A percentile compares a stretch with the other conserved stretches of the same genome.
phyloP scores from a whole-genome alignment of 2,113 vertebrate species.

The Cyanoliseus patagonus region DNA sequence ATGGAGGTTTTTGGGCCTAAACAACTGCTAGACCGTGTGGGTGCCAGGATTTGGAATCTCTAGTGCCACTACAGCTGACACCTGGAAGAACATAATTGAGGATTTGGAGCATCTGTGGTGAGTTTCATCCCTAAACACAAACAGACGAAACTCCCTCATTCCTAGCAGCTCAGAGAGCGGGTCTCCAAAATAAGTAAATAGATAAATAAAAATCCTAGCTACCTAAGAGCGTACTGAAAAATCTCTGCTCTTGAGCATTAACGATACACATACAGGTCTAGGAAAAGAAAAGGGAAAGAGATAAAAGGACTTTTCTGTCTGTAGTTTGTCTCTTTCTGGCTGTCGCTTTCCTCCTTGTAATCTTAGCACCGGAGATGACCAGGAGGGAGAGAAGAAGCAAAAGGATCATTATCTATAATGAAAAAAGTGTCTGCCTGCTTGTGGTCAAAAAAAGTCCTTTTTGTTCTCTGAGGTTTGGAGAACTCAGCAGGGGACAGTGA shows the following conservation, averaged over 20 bases:
- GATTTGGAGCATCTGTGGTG: neutral
- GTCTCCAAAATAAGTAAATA: neutral
- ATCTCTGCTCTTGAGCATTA: neutral
- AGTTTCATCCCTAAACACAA: constrained; percentile 27
- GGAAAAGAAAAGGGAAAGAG: neutral
- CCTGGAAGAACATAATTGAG: constrained; percentile 11
- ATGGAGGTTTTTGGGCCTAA: neutral
- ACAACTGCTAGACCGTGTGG: neutral
- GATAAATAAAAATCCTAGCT: neutral
- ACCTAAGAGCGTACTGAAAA: neutral
- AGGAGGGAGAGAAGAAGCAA: neutral
- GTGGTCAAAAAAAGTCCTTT: neutral
- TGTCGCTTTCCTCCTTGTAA: neutral
- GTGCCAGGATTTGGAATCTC: constrained; percentile 13
- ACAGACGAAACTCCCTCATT: neutral
- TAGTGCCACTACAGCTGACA: neutral
- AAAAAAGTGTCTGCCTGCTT: neutral
- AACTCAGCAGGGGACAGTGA: neutral
- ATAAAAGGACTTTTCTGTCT: neutral
- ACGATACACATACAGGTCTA: neutral
- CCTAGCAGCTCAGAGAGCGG: neutral
- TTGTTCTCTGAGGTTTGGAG: neutral
- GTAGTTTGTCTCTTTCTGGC: neutral
- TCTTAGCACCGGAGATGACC: neutral
- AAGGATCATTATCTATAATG: neutral